phyloP scores from a whole-genome alignment of 2,888 invertebrate genomes.

The Disparrhopalites patrizii region DNA sequence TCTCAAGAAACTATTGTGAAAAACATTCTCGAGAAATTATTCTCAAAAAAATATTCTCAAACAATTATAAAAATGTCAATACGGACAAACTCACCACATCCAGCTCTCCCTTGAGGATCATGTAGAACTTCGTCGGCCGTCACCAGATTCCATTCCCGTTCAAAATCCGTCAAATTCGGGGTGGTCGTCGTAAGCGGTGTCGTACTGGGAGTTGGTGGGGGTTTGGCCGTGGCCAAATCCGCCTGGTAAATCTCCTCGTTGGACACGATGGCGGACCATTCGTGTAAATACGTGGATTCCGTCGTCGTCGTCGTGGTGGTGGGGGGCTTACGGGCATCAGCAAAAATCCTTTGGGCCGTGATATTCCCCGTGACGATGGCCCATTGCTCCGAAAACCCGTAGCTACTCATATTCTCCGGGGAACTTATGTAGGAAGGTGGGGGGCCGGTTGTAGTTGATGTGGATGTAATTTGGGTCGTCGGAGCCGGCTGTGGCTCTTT shows the following conservation, averaged over 20 bases:
- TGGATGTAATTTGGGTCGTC: not conserved
- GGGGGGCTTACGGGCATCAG: not conserved
- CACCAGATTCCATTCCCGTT: slow-evolving; percentile 21
- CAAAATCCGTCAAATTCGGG: not conserved
- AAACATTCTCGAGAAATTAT: not conserved
- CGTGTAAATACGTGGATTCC: not conserved
- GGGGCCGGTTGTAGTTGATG: no score
- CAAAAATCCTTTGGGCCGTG: no score
- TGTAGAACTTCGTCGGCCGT: not conserved
- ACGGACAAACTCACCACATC: slow-evolving; percentile 13
- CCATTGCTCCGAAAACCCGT: slow-evolving; percentile 8
- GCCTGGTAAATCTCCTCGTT: not conserved
- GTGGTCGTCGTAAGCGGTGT: not conserved
- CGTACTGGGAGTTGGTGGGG: not conserved
- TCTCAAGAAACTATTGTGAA: no score
- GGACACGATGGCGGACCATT: not conserved
- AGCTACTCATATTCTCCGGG: not conserved
- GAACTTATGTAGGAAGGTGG: no score
- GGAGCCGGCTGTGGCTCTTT: not conserved
- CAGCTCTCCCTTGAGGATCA: slow-evolving; percentile 3
- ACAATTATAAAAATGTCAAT: no score
- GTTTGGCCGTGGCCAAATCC: not conserved
- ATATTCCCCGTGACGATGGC: slow-evolving; percentile 12
- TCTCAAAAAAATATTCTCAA: not conserved
- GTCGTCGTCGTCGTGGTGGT: not conserved